Evolutionary conservation across 2,113 vertebrate genomes (phyloP), one percentile per base, ranked within the genome.

Genomic region (Mesocricetus auratus): DNA sequence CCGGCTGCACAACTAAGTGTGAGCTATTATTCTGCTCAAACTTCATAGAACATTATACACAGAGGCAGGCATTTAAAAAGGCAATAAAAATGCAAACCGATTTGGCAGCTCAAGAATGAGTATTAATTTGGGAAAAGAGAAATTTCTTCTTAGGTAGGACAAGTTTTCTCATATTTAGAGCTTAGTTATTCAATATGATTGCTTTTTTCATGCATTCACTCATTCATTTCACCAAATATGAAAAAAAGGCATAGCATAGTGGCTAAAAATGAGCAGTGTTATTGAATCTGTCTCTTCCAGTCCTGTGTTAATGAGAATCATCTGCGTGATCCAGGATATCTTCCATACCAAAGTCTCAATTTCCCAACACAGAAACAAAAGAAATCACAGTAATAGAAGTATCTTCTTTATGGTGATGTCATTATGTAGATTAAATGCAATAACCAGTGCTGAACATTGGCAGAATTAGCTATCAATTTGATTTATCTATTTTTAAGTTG

Each of bases 81-180:
- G n/a, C 77, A 95, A 16, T 94, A 64, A 71, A 82, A 91, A 92
- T 93, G 73, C 64, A 95, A 96, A 92, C 15, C 85, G 53, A 82
- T 75, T 89, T 96, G 68, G 33, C 62, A 94, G 69, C 69, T 91
- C 16, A 95, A 95, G 62, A 92, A 94, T 73, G 66, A 91, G 42
- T 92, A 77, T 94, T 94, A 95, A 91, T 89, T 88, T 85, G 75
- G 79, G 24, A 74, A 95, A 90, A 90, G 13, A 71, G 24, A 97
- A 81, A 66, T 92, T 85, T 39, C n/a, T 92, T 93, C 86, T 42
- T 24, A 92, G 86, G 45, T 53, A 42, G 69, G 45, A 42, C n/a
- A 58, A 68, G 73, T 94, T 69, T 68, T 86, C 77, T 96, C 87
- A 69, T 78, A 86, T 81, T 79, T 78, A 86, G 82, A 77, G 36